phyloP scores from a whole-genome alignment of 2,888 invertebrate species.

The Drosophila sordidapex region DNA sequence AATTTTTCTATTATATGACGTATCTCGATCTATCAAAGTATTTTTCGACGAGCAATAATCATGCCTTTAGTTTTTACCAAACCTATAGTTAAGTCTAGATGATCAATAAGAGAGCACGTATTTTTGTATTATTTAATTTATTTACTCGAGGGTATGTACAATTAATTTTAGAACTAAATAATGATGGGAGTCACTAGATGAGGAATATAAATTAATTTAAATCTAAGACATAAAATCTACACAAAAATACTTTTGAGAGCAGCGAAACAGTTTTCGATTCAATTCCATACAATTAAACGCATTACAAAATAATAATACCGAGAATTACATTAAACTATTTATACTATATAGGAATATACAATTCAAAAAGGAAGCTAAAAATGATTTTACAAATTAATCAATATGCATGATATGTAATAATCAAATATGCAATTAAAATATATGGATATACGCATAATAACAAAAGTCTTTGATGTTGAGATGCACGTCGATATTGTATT shows the following conservation, averaged over 20 bases:
- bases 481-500: slow-evolving; percentile 63
- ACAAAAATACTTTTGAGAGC: slow-evolving; percentile 63
- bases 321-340: slow-evolving; percentile 59
- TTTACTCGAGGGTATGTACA: slow-evolving; percentile 61
- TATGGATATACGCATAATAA: slow-evolving; percentile 39
- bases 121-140: slow-evolving; percentile 51
- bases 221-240: slow-evolving; percentile 55
- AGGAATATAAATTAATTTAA: slow-evolving; percentile 60
- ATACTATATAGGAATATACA: slow-evolving; percentile 42
- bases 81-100: slow-evolving; percentile 12
- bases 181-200: slow-evolving; percentile 52
- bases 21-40: slow-evolving; percentile 20
- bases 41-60: slow-evolving; percentile 1
- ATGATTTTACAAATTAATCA: slow-evolving; percentile 41
- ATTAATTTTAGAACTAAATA: slow-evolving; percentile 64
- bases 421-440: slow-evolving; percentile 42
- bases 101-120: slow-evolving; percentile 9
- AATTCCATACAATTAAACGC: slow-evolving; percentile 68
- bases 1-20: slow-evolving; percentile 3
- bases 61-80: neutral
- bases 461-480: slow-evolving; percentile 81
- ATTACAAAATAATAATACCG: slow-evolving; percentile 73
- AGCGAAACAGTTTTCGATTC: slow-evolving; percentile 46
- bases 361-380: slow-evolving; percentile 11
- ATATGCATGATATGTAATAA: slow-evolving; percentile 41